Evolutionary conservation across 2,888 invertebrate genomes (phyloP), one percentile per base, ranked within the genome.

Genomic region (Desoria tigrina): DNA sequence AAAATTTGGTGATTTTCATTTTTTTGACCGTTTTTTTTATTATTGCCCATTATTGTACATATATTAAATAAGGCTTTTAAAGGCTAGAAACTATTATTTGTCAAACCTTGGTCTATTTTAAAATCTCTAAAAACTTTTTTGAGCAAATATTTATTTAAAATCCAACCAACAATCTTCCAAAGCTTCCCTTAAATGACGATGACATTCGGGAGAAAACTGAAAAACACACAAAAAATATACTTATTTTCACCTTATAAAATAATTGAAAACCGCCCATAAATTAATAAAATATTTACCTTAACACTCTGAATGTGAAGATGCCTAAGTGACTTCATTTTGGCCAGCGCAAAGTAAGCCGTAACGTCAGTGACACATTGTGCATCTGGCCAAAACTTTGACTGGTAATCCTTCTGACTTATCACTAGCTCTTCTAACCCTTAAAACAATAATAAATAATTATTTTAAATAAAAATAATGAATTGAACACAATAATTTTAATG

Each of bases 91-190:
- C n/a, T n/a, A n/a, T n/a, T n/a, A n/a, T n/a, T n/a, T n/a, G n/a
- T n/a, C n/a, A n/a, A n/a, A n/a, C n/a, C n/a, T n/a, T n/a, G n/a
- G n/a, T n/a, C n/a, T n/a, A n/a, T n/a, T n/a, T n/a, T n/a, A n/a
- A n/a, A n/a, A n/a, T n/a, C n/a, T n/a, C n/a, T n/a, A n/a, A n/a
- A n/a, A n/a, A n/a, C n/a, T n/a, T n/a, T n/a, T n/a, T n/a, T n/a
- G n/a, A n/a, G n/a, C n/a, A n/a, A n/a, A n/a, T n/a, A n/a, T n/a
- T n/a, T n/a, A n/a, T n/a, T 39, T 23, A 63, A 72, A 57, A 50
- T 72, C 71, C 60, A 72, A 23, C 71, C 71, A 72, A 42, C 71
- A 72, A 72, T 72, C 67, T 63, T 69, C 69, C 54, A 72, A 55
- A 7, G 68, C 61, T 32, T 59, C 28, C 11, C 60, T 42, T 3